A percentile compares a stretch with the other conserved stretches of the same genome.
Evolutionary conservation across 2,113 vertebrate species (phyloP).

Genomic region (Nibea coibor): DNA sequence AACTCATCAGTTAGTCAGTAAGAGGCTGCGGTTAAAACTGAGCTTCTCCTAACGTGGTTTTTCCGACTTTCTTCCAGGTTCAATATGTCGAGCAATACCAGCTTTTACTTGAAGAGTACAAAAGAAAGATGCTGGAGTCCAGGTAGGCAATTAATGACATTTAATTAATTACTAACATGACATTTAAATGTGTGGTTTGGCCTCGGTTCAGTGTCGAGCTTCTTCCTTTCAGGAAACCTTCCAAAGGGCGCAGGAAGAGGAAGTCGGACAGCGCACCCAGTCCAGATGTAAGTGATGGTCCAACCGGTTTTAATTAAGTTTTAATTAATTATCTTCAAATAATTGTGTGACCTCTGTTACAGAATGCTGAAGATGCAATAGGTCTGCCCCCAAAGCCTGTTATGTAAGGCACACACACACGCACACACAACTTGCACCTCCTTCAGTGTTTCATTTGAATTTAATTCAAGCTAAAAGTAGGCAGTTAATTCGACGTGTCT

Average conservation of each 20-base stretch:
- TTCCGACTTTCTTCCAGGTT: conserved; percentile 36
- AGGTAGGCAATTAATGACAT: conserved; percentile 30
- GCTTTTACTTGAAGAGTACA: neutral
- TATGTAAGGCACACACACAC: conserved; percentile 35
- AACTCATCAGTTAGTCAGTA: neutral
- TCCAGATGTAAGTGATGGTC: conserved; percentile 11
- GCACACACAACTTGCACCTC: too few species aligned
- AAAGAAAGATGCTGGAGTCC: neutral
- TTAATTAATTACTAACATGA: neutral
- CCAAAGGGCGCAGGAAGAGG: accelerated
- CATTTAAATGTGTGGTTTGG: neutral
- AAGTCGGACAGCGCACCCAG: neutral
- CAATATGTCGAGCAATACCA: conserved; percentile 23
- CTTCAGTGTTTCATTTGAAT: too few species aligned
- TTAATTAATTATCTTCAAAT: neutral
- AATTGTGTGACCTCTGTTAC: neutral
- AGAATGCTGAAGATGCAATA: accelerated
- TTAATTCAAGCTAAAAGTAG: neutral
- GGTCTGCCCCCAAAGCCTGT: conserved; percentile 49
- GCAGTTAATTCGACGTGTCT: neutral
- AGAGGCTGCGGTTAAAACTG: too few species aligned
- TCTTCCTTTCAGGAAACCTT: conserved; percentile 25
- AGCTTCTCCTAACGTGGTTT: neutral
- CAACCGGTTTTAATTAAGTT: neutral
- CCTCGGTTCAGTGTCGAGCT: neutral